These are phyloP conservation scores for Platycercus adscitus DNA, from an alignment of 2,113 vertebrate species.

Conservation along the genomic window DNA sequence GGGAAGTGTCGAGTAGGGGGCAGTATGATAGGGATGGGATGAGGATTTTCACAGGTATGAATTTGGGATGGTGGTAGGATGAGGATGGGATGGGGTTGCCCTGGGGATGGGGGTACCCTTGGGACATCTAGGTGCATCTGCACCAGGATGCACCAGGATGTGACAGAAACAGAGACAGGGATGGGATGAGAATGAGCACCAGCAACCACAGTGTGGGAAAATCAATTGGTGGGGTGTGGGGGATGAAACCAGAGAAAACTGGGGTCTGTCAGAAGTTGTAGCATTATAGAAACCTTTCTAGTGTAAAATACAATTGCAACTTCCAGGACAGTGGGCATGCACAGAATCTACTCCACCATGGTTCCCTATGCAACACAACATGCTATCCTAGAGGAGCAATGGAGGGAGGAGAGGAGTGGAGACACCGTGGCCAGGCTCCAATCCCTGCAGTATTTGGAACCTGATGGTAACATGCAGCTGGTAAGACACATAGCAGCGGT, in stretches of 20 bases:
- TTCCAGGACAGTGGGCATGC: neutral
- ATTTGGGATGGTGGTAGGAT: neutral
- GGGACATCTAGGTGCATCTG: neutral
- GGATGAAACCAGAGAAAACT: neutral
- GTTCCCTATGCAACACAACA: neutral
- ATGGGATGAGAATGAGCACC: neutral
- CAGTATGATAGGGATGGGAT: neutral
- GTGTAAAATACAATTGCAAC: neutral
- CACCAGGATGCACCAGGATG: neutral
- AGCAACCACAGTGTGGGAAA: neutral
- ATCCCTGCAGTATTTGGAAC: neutral
- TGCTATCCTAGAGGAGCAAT: neutral
- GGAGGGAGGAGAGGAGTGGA: neutral
- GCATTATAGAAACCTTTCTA: neutral
- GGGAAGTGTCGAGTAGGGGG: rapidly evolving
- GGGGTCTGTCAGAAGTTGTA: neutral
- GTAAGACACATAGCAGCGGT: neutral
- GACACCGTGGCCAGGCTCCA: neutral
- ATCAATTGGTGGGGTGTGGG: neutral
- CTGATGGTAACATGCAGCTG: neutral
- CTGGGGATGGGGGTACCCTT: rapidly evolving
- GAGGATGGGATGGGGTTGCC: neutral
- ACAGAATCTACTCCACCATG: neutral
- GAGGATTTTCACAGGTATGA: neutral
- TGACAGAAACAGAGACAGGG: neutral